These are phyloP conservation scores for Philotrypesis tridentata DNA, from an alignment of 1,140 invertebrate species.

Conservation along the genomic window DNA sequence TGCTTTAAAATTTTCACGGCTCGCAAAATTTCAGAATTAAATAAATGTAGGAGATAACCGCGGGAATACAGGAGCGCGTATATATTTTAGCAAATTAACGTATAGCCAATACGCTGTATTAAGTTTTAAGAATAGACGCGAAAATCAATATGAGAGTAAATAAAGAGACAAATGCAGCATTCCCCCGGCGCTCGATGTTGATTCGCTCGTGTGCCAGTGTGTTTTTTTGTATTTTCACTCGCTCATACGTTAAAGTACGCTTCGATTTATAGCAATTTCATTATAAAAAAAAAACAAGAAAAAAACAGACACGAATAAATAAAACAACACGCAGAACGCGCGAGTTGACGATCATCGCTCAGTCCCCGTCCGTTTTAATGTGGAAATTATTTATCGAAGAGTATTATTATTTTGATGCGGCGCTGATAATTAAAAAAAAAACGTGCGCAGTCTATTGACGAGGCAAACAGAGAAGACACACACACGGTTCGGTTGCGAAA, in stretches of 20 bases:
- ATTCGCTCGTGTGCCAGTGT: too few relatives aligned
- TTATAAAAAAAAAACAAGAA: neutral
- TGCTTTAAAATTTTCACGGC: too few relatives aligned
- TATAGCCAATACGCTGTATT: too few relatives aligned
- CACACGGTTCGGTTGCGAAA: too few relatives aligned
- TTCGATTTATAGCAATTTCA: neutral
- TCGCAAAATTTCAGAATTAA: too few relatives aligned
- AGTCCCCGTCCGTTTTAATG: neutral
- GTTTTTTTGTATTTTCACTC: neutral
- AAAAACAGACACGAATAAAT: too few relatives aligned
- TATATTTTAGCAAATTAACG: too few relatives aligned
- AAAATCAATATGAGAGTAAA: neutral
- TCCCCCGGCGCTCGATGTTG: neutral
- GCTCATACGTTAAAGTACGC: neutral
- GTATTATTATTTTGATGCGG: neutral
- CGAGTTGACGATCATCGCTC: neutral
- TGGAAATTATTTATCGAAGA: neutral
- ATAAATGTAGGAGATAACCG: too few relatives aligned
- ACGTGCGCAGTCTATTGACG: neutral
- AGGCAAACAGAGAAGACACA: neutral
- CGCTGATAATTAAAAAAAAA: neutral
- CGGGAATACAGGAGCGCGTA: too few relatives aligned
- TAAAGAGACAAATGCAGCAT: neutral
- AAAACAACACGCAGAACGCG: neutral
- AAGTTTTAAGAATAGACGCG: too few relatives aligned